Evolutionary conservation across 2,797 vertebrate species (phyloP).

Genomic region (Anguilla marmorata): DNA sequence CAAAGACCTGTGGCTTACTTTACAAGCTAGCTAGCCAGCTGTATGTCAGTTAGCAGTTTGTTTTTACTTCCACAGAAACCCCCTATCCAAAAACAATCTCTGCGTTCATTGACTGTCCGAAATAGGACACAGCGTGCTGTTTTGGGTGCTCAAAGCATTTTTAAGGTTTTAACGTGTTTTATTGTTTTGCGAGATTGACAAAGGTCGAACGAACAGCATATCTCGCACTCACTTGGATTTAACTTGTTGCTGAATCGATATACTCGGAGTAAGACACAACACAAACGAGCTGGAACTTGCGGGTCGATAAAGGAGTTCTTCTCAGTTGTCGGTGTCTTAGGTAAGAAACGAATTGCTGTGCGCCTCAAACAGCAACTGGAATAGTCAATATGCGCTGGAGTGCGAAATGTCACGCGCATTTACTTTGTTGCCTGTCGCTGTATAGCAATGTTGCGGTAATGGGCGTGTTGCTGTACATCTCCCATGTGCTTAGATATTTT

Average conservation of each 20-base stretch:
- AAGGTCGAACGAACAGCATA: conserved; percentile 40
- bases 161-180: conserved; percentile 28
- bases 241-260: conserved; percentile 7
- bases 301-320: conserved; percentile 11
- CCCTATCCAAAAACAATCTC: background rate
- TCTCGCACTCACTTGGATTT: conserved; percentile 50
- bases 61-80: background rate
- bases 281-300: background rate
- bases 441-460: background rate
- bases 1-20: background rate
- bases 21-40: background rate
- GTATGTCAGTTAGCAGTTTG: background rate
- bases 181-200: conserved; percentile 48
- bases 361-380: background rate
- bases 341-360: conserved; percentile 56
- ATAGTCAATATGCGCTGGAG: background rate
- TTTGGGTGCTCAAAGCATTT: background rate
- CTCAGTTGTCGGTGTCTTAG: conserved; percentile 56
- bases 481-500: conserved; percentile 26
- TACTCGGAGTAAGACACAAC: background rate
- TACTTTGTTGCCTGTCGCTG: background rate
- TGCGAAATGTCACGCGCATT: background rate
- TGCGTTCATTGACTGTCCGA: background rate
- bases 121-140: background rate
- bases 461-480: background rate